A percentile compares a stretch with the other conserved stretches of the same genome.
Conservation (phyloP, 2,113 vertebrate genomes). For the Cyphomyrus plagiostoma region DNA sequence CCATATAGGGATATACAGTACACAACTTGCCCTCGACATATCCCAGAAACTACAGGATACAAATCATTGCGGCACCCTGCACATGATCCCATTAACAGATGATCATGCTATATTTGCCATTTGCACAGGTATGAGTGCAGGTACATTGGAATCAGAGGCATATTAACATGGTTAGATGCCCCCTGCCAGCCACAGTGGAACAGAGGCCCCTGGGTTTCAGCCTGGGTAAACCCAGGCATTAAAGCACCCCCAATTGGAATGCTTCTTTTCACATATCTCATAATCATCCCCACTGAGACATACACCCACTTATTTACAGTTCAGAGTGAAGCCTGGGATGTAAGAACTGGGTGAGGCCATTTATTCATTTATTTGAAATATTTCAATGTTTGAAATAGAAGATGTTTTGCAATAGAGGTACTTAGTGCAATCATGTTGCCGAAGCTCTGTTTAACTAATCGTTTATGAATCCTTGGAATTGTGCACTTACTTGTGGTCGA, state of each 20-base stretch:
- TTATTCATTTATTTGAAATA: not conserved
- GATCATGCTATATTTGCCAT: not conserved
- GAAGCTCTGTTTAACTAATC: not conserved
- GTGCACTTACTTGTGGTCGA: conserved; percentile 12
- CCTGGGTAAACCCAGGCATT: not conserved
- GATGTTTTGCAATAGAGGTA: not conserved
- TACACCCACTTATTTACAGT: not conserved
- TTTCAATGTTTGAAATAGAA: not conserved
- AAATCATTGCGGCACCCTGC: not conserved
- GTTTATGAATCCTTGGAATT: not conserved
- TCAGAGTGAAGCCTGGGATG: not conserved
- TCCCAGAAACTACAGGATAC: not conserved
- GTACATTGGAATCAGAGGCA: not conserved
- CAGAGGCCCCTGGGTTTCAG: not conserved
- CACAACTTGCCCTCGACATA: not conserved
- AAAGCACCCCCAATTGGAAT: not conserved
- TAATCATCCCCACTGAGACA: not conserved
- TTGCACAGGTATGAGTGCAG: not conserved
- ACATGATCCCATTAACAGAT: not conserved
- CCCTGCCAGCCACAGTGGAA: not conserved
- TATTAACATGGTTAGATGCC: not conserved
- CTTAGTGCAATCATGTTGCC: not conserved
- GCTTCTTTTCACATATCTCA: not conserved
- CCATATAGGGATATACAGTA: not conserved
- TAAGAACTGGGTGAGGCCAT: not conserved